phyloP scores from a whole-genome alignment of 2,888 invertebrate genomes.

The Bruchidius siliquastri region DNA sequence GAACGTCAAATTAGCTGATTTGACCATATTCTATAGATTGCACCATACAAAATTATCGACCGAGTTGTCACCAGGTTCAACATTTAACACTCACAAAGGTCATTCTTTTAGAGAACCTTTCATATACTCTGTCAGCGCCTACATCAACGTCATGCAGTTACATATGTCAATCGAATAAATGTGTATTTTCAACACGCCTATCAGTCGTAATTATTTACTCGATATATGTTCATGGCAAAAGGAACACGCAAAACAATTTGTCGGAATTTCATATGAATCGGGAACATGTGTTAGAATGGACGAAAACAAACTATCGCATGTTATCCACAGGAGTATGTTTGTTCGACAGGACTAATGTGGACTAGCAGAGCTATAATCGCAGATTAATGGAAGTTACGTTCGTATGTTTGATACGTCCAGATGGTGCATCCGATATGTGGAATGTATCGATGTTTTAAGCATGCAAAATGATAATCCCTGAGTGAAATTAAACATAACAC shows the following conservation, averaged over 20 bases:
- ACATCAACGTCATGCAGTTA: too few relatives aligned
- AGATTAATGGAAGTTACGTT: not conserved
- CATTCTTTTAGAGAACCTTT: too few relatives aligned
- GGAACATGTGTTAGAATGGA: conserved; percentile 3
- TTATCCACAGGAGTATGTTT: not conserved
- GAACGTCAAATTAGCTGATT: too few relatives aligned
- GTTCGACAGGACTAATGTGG: not conserved
- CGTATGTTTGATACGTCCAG: not conserved
- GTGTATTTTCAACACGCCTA: not conserved
- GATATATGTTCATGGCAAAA: not conserved
- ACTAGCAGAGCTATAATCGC: not conserved
- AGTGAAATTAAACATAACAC: too few relatives aligned
- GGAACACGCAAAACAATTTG: not conserved
- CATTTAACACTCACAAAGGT: too few relatives aligned
- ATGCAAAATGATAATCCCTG: too few relatives aligned
- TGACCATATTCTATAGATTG: too few relatives aligned
- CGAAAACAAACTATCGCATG: conserved; percentile 4
- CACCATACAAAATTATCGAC: too few relatives aligned
- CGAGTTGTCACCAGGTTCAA: too few relatives aligned
- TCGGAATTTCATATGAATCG: not conserved
- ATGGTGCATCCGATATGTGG: not conserved
- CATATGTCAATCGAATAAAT: not conserved
- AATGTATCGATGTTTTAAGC: too few relatives aligned
- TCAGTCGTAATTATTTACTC: not conserved
- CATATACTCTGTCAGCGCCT: too few relatives aligned